Conservation (phyloP, 2,888 invertebrate species). For the Drosophila nigricruria region DNA sequence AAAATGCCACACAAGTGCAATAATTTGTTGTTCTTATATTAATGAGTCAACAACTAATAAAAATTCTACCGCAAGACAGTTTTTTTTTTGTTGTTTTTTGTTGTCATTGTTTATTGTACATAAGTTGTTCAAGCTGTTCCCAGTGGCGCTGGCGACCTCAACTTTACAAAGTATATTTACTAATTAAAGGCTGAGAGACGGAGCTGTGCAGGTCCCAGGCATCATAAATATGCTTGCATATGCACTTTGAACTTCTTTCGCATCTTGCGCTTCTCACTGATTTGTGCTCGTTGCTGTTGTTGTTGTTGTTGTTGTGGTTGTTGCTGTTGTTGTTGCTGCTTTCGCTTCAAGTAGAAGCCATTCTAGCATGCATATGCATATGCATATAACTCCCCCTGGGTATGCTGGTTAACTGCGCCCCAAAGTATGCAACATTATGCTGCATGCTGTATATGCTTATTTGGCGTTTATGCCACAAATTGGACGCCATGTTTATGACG, state of each 20-base stretch:
- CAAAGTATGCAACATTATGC: slow-evolving; percentile 60
- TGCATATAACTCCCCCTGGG: slow-evolving; percentile 41
- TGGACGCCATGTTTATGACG: slow-evolving; percentile 69
- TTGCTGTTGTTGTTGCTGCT: slow-evolving; percentile 2
- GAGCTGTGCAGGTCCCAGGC: slow-evolving; percentile 24
- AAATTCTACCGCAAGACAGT: not conserved
- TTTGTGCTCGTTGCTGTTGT: not conserved
- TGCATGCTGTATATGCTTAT: slow-evolving; percentile 59
- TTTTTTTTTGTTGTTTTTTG: not conserved
- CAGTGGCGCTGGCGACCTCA: slow-evolving; percentile 10
- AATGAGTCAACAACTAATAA: not conserved
- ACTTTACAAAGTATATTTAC: slow-evolving; percentile 43
- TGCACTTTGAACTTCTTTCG: slow-evolving; percentile 49
- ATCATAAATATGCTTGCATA: slow-evolving; percentile 49
- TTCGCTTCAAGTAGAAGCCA: slow-evolving; percentile 34
- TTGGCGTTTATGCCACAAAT: slow-evolving; percentile 74
- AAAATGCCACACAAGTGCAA: too few relatives aligned
- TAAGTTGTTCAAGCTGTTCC: not conserved
- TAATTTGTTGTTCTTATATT: not conserved
- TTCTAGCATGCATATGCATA: slow-evolving; percentile 46
- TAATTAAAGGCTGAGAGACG: slow-evolving; percentile 62
- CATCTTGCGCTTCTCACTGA: slow-evolving; percentile 6
- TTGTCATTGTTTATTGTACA: slow-evolving; percentile 1
- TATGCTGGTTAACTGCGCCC: slow-evolving; percentile 51
- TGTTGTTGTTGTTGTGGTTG: not conserved